phyloP scores from a whole-genome alignment of 2,797 vertebrate genomes.

The Pterois miles region DNA sequence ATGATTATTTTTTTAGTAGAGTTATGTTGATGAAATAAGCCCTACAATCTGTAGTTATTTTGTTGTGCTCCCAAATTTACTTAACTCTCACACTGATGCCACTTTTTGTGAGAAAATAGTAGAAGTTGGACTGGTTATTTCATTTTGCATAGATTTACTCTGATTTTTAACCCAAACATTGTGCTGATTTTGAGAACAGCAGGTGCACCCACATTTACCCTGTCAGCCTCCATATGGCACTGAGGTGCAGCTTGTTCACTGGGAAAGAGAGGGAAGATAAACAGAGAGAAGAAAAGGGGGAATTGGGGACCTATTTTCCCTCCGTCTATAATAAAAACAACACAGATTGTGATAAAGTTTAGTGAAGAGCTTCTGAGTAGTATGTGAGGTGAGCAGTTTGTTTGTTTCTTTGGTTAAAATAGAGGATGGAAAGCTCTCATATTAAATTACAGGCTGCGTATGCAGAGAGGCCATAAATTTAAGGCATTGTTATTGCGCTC shows the following conservation, averaged over 20 bases:
- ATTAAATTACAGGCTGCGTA: constrained; percentile 27
- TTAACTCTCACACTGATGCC: neutral
- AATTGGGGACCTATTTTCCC: neutral
- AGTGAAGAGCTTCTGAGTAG: neutral
- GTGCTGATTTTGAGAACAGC: constrained; percentile 36
- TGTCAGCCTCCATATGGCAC: constrained; percentile 42
- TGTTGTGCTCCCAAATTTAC: neutral
- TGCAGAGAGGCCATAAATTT: constrained; percentile 34
- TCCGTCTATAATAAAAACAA: neutral
- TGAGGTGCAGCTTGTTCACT: constrained; percentile 21
- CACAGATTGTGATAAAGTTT: neutral
- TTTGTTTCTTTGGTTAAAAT: neutral
- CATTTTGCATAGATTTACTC: constrained; percentile 26
- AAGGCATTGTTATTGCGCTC: constrained; percentile 29
- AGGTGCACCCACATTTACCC: constrained; percentile 48
- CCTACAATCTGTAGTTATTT: neutral
- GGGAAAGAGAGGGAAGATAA: constrained; percentile 10
- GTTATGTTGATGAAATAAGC: neutral
- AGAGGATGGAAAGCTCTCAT: neutral
- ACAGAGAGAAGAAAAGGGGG: constrained; percentile 4
- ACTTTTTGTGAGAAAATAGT: neutral
- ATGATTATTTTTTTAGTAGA: neutral
- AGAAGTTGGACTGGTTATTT: constrained; percentile 4
- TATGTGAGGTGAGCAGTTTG: neutral
- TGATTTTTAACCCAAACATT: constrained; percentile 27